Conservation (phyloP, 2,113 vertebrate genomes). For the Strix aluco region DNA sequence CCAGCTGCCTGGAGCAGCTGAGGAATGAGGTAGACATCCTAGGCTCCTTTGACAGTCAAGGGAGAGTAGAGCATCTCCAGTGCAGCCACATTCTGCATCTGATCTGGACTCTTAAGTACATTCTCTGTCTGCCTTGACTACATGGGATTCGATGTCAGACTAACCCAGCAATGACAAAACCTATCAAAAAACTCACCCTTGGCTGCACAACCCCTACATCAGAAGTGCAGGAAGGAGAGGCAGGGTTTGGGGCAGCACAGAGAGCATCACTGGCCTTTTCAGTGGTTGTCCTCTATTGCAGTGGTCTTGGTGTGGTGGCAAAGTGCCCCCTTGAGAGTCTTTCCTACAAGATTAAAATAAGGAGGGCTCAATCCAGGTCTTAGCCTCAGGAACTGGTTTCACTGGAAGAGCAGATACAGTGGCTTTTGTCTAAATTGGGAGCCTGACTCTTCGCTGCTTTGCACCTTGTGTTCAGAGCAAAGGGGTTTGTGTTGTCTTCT, state of each 20-base stretch:
- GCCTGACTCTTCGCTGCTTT: not conserved
- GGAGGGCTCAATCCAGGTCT: not conserved
- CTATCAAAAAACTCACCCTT: not conserved
- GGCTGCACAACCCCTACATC: not conserved
- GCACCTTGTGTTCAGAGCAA: not conserved
- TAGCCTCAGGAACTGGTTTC: not conserved
- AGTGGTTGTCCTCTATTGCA: not conserved
- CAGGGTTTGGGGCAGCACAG: not conserved
- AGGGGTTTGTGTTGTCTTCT: not conserved
- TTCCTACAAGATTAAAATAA: not conserved
- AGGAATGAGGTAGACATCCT: not conserved
- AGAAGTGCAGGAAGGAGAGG: fast-evolving
- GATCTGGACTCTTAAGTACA: not conserved
- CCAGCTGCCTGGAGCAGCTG: not conserved
- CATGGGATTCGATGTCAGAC: fast-evolving
- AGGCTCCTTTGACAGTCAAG: not conserved
- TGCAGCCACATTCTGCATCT: not conserved
- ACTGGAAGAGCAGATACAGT: not conserved
- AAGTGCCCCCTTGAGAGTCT: not conserved
- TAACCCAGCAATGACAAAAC: not conserved
- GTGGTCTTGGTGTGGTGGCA: not conserved
- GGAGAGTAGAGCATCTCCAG: not conserved
- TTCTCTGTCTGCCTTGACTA: not conserved
- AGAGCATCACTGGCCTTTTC: not conserved
- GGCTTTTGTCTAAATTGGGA: not conserved